Evolutionary conservation across 2,888 invertebrate species (phyloP).

Genomic region (Lepidonotus clava): DNA sequence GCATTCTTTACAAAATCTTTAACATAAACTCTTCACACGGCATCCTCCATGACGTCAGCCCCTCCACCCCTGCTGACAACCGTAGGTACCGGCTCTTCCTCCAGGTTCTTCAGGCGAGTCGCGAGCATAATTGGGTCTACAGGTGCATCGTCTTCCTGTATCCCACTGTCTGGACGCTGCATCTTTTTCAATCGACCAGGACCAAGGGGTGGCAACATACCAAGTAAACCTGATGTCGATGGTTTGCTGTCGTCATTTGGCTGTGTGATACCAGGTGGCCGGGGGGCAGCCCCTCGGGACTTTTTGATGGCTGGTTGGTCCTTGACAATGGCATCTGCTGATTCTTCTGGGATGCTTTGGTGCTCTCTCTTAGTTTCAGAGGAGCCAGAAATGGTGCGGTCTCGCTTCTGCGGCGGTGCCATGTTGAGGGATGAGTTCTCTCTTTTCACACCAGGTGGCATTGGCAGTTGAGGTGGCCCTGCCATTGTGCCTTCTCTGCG

Average conservation of each 20-base stretch:
- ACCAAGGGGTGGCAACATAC: background rate
- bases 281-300: too few relatives aligned
- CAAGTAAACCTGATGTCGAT: background rate
- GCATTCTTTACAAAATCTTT: too few relatives aligned
- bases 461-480: background rate
- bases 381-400: background rate
- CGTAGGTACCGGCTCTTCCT: background rate
- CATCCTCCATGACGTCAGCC: background rate
- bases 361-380: too few relatives aligned
- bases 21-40: background rate
- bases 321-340: background rate
- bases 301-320: too few relatives aligned
- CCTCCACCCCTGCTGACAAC: background rate
- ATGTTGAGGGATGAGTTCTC: background rate
- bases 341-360: background rate
- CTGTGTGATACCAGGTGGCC: too few relatives aligned
- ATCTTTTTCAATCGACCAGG: background rate
- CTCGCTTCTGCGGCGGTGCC: background rate
- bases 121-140: background rate
- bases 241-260: background rate
- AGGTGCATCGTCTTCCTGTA: background rate
- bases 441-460: background rate
- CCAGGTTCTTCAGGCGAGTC: background rate
- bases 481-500: background rate
- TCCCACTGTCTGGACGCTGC: background rate